phyloP scores from a whole-genome alignment of 2,797 vertebrate genomes.

The Hyperoplus lanceolatus region DNA sequence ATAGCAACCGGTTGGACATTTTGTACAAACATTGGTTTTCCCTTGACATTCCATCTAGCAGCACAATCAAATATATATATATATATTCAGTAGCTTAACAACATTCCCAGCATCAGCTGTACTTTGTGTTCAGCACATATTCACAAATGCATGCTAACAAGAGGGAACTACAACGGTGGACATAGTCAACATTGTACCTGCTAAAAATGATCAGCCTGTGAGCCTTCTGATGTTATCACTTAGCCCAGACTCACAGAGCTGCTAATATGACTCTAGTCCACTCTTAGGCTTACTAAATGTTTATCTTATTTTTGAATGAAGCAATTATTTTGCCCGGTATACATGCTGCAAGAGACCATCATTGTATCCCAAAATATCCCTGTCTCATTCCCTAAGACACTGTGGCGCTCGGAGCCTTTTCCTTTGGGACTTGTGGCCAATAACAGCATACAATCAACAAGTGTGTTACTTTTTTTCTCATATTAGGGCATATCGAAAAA shows the following conservation, averaged over 20 bases:
- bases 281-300: not conserved
- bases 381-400: slow-evolving; percentile 65
- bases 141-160: not conserved
- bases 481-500: slow-evolving; percentile 70
- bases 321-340: slow-evolving; percentile 37
- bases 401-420: slow-evolving; percentile 68
- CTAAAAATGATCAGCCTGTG: too few relatives aligned
- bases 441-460: slow-evolving; percentile 69
- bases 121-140: not conserved
- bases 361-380: slow-evolving; percentile 74
- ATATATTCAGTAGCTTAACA: too few relatives aligned
- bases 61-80: not conserved
- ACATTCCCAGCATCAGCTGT: not conserved
- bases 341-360: slow-evolving; percentile 33
- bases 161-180: not conserved
- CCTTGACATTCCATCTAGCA: not conserved
- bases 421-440: slow-evolving; percentile 65
- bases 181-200: not conserved
- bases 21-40: not conserved
- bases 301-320: slow-evolving; percentile 3
- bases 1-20: not conserved
- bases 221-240: not conserved
- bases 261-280: not conserved
- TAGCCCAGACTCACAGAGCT: not conserved
- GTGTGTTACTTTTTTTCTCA: slow-evolving; percentile 71